Percentiles rank a stretch among this genome's conserved stretches.
Evolutionary conservation across 37 sponge, comb jelly and placozoan species (phyloP).

Genomic region (Ianthella basta): DNA sequence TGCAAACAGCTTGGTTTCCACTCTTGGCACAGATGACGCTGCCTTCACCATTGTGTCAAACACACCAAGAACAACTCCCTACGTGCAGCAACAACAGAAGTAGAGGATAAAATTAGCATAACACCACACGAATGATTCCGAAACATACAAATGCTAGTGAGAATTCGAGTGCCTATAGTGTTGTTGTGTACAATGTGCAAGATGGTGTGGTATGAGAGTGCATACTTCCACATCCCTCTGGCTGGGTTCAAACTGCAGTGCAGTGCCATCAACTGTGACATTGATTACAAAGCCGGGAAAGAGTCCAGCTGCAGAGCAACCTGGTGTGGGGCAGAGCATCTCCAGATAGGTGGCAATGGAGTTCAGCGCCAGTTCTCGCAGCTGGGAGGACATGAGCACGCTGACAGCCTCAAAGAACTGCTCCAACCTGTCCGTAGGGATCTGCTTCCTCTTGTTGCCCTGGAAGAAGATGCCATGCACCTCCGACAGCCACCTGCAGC

Average conservation of each 20-base stretch:
- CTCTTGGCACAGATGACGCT: constrained; percentile 82
- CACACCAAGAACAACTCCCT: constrained; percentile 85
- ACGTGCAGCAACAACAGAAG: background rate
- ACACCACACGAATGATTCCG: background rate
- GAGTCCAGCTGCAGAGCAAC: constrained; percentile 14
- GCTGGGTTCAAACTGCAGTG: constrained; percentile 89
- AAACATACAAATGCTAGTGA: no score
- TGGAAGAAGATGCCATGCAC: constrained; percentile 96
- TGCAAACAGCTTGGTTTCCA: constrained; percentile 93
- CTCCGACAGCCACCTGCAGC: constrained; percentile 90
- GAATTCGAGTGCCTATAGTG: no score
- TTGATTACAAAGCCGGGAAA: constrained; percentile 86
- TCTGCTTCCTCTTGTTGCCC: constrained; percentile 90
- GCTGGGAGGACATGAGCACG: constrained; percentile 85
- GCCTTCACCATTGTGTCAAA: constrained; percentile 89
- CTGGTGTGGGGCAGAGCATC: constrained; percentile 68
- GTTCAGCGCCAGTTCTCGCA: constrained; percentile 80
- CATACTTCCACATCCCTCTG: constrained; percentile 70
- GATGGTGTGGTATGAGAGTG: background rate
- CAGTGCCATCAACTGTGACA: constrained; percentile 71
- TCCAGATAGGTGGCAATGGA: constrained; percentile 72
- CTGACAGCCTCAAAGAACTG: constrained; percentile 80
- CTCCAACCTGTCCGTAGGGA: constrained; percentile 82
- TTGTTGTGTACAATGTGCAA: background rate
- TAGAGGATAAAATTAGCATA: background rate